phyloP scores from a whole-genome alignment of 2,113 vertebrate species.

The Ahaetulla prasina region DNA sequence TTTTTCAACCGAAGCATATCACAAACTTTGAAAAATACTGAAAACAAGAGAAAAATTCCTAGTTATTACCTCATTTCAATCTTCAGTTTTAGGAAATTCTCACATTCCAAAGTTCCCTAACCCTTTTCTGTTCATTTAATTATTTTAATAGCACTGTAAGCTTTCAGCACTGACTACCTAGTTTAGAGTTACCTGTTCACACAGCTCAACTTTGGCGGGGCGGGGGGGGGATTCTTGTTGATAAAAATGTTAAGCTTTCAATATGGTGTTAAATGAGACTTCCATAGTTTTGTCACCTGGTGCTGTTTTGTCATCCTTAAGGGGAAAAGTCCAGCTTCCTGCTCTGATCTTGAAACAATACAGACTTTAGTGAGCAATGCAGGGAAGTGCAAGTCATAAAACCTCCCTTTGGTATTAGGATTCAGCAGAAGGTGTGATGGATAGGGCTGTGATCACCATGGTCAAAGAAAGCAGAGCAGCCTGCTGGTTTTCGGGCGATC shows the following conservation, averaged over 20 bases:
- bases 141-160: neutral
- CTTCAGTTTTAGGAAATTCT: neutral
- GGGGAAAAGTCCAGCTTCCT: constrained; percentile 78
- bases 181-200: neutral
- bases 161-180: neutral
- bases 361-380: constrained; percentile 67
- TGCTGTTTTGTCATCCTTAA: constrained; percentile 62
- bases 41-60: neutral
- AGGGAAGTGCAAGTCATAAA: constrained; percentile 84
- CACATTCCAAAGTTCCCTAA: neutral
- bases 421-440: constrained; percentile 78
- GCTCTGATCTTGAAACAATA: constrained; percentile 72
- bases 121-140: neutral
- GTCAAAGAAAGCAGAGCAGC: constrained; percentile 79
- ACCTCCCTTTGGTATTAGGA: constrained; percentile 78
- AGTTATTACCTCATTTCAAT: neutral
- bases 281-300: neutral
- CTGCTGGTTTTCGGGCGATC: constrained; percentile 84
- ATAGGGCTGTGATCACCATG: constrained; percentile 77
- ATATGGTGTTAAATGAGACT: neutral
- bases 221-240: neutral
- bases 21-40: neutral
- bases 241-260: neutral
- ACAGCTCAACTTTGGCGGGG: neutral
- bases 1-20: neutral